A percentile compares a stretch with the other conserved stretches of the same genome.
These are phyloP conservation scores for Babyrousa celebensis DNA, from an alignment of 2,797 vertebrate species.

Conservation along the genomic window DNA sequence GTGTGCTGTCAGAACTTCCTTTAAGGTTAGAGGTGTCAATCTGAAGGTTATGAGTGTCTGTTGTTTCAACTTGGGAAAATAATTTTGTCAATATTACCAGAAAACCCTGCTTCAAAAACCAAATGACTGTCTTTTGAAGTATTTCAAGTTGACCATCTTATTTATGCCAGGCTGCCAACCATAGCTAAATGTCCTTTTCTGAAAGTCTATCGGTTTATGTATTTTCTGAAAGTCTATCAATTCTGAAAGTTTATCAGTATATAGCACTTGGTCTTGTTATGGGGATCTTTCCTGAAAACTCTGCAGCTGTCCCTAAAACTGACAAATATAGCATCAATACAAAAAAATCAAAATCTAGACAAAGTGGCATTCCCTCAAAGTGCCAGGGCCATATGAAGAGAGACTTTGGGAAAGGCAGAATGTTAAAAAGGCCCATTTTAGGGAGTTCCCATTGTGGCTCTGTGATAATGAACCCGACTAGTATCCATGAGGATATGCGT, in stretches of 20 bases:
- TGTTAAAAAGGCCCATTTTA: slow-evolving; percentile 1
- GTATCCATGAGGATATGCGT: too few species aligned
- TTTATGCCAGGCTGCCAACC: slow-evolving; percentile 40
- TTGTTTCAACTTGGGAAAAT: slow-evolving; percentile 43
- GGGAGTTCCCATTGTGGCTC: too few species aligned
- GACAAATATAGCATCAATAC: neutral
- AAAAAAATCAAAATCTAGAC: neutral
- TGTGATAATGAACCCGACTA: too few species aligned
- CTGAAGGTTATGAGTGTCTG: neutral
- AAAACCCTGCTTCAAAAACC: slow-evolving; percentile 53
- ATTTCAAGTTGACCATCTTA: slow-evolving; percentile 29
- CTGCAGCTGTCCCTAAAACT: slow-evolving; percentile 20
- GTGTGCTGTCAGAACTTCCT: slow-evolving; percentile 36
- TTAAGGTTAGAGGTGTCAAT: slow-evolving; percentile 34
- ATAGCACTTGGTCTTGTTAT: neutral
- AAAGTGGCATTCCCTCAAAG: slow-evolving; percentile 19
- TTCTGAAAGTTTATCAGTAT: neutral
- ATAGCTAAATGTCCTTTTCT: slow-evolving; percentile 15
- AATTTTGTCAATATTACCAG: slow-evolving; percentile 38
- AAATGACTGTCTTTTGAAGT: slow-evolving; percentile 47
- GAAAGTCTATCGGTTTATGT: neutral
- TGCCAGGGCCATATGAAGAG: neutral
- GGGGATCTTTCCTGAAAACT: slow-evolving; percentile 53
- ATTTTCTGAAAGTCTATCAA: slow-evolving; percentile 34
- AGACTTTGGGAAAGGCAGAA: slow-evolving; percentile 2